Percentiles rank a stretch among this genome's conserved stretches.
These are phyloP conservation scores for Ephestia elutella DNA, from an alignment of 1,140 invertebrate species.

Conservation along the genomic window DNA sequence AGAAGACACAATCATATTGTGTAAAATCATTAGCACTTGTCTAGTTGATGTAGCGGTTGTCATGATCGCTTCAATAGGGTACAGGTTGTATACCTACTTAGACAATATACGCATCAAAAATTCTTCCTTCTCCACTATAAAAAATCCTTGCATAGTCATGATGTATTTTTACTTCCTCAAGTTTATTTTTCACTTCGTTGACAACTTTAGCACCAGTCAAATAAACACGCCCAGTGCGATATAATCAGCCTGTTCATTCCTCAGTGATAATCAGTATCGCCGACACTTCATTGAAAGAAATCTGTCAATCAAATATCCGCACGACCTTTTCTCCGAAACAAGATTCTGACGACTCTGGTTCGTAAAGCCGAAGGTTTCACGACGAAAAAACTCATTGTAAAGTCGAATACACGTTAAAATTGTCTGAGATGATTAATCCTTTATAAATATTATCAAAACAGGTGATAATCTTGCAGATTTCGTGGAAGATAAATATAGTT, in stretches of 20 bases:
- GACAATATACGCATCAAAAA: no score
- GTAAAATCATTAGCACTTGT: no score
- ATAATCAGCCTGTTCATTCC: neutral
- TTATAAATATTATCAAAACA: neutral
- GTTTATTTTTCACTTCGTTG: neutral
- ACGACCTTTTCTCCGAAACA: slow-evolving; percentile 7
- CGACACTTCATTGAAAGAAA: slow-evolving; percentile 26
- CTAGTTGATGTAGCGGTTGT: no score
- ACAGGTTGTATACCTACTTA: no score
- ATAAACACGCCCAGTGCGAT: neutral
- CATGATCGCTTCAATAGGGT: no score
- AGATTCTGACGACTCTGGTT: slow-evolving; percentile 4
- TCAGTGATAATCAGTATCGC: neutral
- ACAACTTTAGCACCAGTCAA: neutral
- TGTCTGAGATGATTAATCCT: neutral
- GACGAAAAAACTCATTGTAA: slow-evolving; percentile 1
- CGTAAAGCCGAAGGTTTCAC: neutral
- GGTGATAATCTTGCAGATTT: neutral
- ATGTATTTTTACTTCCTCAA: neutral
- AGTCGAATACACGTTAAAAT: neutral
- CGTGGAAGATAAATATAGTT: neutral
- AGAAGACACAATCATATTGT: no score
- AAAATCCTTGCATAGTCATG: no score
- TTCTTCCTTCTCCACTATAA: no score
- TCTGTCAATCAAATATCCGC: slow-evolving; percentile 36